phyloP scores from a whole-genome alignment of 2,797 vertebrate genomes.

The Manis javanica region DNA sequence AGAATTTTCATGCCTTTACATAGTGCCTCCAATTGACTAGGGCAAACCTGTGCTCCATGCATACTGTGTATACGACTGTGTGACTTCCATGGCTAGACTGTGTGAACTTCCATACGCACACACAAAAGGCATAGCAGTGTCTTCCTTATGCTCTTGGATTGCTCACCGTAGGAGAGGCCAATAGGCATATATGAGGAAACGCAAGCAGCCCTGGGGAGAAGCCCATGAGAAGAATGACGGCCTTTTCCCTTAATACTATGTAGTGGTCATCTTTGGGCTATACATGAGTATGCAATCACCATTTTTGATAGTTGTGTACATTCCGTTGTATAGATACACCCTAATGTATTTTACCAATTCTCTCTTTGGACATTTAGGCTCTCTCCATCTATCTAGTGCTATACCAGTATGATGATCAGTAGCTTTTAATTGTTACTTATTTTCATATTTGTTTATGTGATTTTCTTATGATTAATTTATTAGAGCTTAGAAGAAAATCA shows the following conservation, averaged over 20 bases:
- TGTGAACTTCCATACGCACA: too few species aligned
- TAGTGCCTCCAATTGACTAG: neutral
- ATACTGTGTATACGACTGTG: neutral
- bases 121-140: neutral
- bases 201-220: neutral
- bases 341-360: slow-evolving; percentile 14
- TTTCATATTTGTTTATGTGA: neutral
- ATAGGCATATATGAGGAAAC: neutral
- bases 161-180: neutral
- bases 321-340: neutral
- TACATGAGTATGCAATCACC: neutral
- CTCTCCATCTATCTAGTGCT: neutral
- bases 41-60: neutral
- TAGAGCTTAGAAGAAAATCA: neutral
- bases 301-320: neutral
- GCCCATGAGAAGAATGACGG: neutral
- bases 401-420: neutral
- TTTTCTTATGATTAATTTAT: slow-evolving; percentile 37
- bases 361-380: neutral
- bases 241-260: neutral
- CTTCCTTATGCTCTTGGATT: neutral
- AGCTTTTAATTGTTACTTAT: neutral
- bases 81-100: neutral
- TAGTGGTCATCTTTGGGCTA: neutral
- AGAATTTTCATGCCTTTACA: neutral